Conservation (phyloP, 1,140 invertebrate species). For the Hestina assimilis region DNA sequence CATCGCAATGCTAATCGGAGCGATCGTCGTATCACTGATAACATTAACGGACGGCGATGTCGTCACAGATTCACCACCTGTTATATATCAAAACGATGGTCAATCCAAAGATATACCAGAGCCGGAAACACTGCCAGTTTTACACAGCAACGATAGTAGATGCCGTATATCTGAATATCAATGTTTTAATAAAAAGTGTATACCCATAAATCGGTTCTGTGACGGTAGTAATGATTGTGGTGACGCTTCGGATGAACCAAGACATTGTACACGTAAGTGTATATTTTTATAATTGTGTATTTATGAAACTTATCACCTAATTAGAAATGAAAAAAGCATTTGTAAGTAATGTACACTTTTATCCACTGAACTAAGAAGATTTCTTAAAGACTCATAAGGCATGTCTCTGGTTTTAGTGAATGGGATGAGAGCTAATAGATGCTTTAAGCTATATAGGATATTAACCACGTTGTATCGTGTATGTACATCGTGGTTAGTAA, state of each 20-base stretch:
- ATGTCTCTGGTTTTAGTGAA: too few relatives aligned
- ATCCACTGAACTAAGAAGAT: too few relatives aligned
- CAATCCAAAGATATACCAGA: slow-evolving; percentile 48
- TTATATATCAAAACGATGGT: slow-evolving; percentile 44
- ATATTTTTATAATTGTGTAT: neutral
- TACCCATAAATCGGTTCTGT: slow-evolving; percentile 89
- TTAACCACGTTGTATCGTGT: too few relatives aligned
- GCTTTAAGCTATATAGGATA: too few relatives aligned
- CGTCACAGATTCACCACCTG: slow-evolving; percentile 47
- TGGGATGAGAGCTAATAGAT: too few relatives aligned
- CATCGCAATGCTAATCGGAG: slow-evolving; percentile 34
- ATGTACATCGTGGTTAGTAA: too few relatives aligned
- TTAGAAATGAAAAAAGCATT: too few relatives aligned
- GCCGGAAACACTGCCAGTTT: slow-evolving; percentile 58
- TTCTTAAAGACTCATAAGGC: too few relatives aligned
- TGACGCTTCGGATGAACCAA: slow-evolving; percentile 90
- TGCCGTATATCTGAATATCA: slow-evolving; percentile 89
- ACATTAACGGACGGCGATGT: slow-evolving; percentile 54
- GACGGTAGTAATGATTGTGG: slow-evolving; percentile 91
- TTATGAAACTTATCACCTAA: too few relatives aligned
- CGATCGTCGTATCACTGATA: slow-evolving; percentile 42
- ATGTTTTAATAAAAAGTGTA: slow-evolving; percentile 88
- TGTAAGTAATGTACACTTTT: too few relatives aligned
- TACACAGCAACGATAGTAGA: slow-evolving; percentile 63
- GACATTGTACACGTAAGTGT: slow-evolving; percentile 92